A percentile compares a stretch with the other conserved stretches of the same genome.
Evolutionary conservation across 2,888 invertebrate genomes (phyloP).

Genomic region (Agrochola circellaris): DNA sequence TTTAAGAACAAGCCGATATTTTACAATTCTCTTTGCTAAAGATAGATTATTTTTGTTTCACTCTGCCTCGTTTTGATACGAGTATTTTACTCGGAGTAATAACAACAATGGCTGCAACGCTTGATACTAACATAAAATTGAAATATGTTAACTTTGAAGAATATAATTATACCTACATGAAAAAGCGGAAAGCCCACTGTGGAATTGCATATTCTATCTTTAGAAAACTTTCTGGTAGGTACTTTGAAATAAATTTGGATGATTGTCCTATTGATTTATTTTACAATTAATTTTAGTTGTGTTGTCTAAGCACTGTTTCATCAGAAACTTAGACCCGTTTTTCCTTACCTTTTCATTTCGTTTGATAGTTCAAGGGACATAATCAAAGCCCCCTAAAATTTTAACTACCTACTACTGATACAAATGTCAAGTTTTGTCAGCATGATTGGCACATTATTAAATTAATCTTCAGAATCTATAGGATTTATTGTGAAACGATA

Average conservation of each 20-base stretch:
- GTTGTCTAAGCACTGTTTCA: constrained; percentile 13
- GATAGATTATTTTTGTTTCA: constrained; percentile 16
- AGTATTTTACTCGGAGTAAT: background rate
- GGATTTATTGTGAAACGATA: constrained; percentile 25
- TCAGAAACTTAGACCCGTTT: constrained; percentile 13
- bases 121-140: background rate
- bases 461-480: constrained; percentile 28
- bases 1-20: constrained; percentile 55
- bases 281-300: constrained; percentile 24
- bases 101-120: background rate
- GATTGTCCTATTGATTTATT: constrained; percentile 23
- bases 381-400: constrained; percentile 7
- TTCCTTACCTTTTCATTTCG: constrained; percentile 32
- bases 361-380: constrained; percentile 3
- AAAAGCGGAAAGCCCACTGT: background rate
- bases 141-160: background rate
- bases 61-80: background rate
- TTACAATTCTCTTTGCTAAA: constrained; percentile 36
- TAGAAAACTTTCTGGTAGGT: constrained; percentile 9
- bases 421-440: constrained; percentile 36
- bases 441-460: constrained; percentile 45
- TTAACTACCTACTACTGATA: constrained; percentile 20
- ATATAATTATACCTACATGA: background rate
- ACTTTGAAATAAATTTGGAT: constrained; percentile 4
- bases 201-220: background rate